Evolutionary conservation across 2,888 invertebrate genomes (phyloP), one percentile per base, ranked within the genome.

Genomic region (Brachylomia viminalis): DNA sequence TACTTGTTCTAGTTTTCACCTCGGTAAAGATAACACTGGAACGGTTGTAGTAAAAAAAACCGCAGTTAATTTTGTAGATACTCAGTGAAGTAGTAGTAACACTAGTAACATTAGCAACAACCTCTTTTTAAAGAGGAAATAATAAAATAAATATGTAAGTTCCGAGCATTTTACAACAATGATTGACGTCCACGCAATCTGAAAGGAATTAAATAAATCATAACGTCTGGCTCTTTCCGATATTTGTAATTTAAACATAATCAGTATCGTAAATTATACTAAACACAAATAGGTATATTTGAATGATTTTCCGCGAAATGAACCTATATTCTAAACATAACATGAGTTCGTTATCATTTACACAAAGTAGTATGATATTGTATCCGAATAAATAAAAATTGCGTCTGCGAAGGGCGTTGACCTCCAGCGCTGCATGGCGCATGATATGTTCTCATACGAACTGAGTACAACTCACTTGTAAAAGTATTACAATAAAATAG

Each of bases 351-450:
- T 72, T 79, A 72, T 85, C 85, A 76, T 73, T 49, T 73, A 65
- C 33, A 52, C 33, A 15, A 77, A 79, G 72, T 84, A 75, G 79
- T 80, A 75, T 87, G 85, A 87, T 75, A 87, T 70, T 84, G 79
- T 88, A 85, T 86, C 86, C 88, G 85, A 90, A 89, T 90, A 87
- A 90, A 89, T 86, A 88, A 87, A 88, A 87, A 86, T n/a, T n/a
- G 71, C 78, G 78, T 71, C 72, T 62, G 67, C 66, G 27, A 64
- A 87, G 91, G 88, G 80, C 92, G 85, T 82, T 89, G 92, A 92
- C 91, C 91, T 85, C 82, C 77, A 80, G 86, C 87, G 79, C 84
- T 83, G 80, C 85, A 86, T 75, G 71, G 74, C 78, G 79, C 83
- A 86, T 78, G 82, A 85, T 76, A 82, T 79, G 84, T 69, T 81